phyloP scores from a whole-genome alignment of 2,797 vertebrate genomes.

The Masticophis lateralis region DNA sequence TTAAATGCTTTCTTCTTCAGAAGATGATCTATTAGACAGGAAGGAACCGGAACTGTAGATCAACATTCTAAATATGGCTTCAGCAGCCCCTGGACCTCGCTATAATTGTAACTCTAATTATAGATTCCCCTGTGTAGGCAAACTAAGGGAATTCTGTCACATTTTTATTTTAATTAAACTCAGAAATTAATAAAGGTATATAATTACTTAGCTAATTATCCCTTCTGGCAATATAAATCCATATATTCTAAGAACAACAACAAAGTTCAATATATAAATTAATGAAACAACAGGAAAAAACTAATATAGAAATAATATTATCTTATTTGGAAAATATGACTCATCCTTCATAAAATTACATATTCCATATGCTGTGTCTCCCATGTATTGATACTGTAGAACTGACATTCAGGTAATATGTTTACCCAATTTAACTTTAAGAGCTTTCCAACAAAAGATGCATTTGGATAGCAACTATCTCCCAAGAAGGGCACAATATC shows the following conservation, averaged over 20 bases:
- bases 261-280: background rate
- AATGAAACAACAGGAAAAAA: background rate
- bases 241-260: background rate
- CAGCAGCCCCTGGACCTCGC: background rate
- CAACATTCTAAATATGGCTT: background rate
- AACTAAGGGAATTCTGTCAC: background rate
- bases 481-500: background rate
- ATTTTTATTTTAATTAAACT: slow-evolving; percentile 3
- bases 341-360: background rate
- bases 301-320: background rate
- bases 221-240: background rate
- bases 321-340: background rate
- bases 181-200: background rate
- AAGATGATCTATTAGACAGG: slow-evolving; percentile 2
- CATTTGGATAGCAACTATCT: background rate
- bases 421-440: background rate
- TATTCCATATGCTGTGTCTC: background rate
- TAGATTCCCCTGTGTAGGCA: background rate
- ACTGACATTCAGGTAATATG: background rate
- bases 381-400: fast-evolving
- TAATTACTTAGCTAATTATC: background rate
- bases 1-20: background rate
- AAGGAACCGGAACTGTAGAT: background rate
- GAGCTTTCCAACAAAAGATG: background rate
- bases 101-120: background rate